phyloP scores from a whole-genome alignment of 1,140 invertebrate species.

The Scaptomyza hsui region DNA sequence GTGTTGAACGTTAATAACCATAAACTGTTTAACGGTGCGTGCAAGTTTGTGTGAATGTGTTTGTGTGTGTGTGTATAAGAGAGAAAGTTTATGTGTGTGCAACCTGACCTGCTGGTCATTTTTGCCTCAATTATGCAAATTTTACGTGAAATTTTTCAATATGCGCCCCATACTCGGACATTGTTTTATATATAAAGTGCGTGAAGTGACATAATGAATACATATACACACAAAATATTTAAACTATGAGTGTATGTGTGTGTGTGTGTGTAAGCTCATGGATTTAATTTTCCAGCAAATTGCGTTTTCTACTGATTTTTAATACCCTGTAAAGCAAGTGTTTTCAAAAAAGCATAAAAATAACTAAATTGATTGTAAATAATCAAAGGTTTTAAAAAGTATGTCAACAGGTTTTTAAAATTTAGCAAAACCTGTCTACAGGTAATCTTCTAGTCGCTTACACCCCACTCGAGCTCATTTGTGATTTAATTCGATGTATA shows the following conservation, averaged over 20 bases:
- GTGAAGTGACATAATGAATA: constrained; percentile 45
- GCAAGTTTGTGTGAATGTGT: background rate
- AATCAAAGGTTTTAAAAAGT: too few species aligned
- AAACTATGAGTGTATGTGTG: background rate
- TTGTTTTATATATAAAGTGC: constrained; percentile 25
- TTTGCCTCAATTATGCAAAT: constrained; percentile 70
- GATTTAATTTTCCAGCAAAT: constrained; percentile 73
- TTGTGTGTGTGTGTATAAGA: background rate
- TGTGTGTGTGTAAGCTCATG: constrained; percentile 30
- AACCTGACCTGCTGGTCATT: constrained; percentile 43
- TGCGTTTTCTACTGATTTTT: constrained; percentile 48
- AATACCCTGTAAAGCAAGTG: constrained; percentile 2
- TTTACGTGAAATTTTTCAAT: constrained; percentile 51
- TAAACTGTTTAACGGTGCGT: constrained; percentile 37
- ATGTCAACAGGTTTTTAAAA: too few species aligned
- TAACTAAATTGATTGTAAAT: too few species aligned
- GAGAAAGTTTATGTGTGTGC: background rate
- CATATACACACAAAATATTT: background rate
- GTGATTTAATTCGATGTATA: background rate
- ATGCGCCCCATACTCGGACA: constrained; percentile 9
- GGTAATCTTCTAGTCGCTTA: background rate
- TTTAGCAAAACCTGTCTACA: background rate
- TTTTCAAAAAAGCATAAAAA: too few species aligned
- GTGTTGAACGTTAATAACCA: constrained; percentile 30
- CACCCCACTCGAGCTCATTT: background rate